These are phyloP conservation scores for Eulimnadia texana DNA, from an alignment of 1,140 invertebrate species.

Conservation along the genomic window DNA sequence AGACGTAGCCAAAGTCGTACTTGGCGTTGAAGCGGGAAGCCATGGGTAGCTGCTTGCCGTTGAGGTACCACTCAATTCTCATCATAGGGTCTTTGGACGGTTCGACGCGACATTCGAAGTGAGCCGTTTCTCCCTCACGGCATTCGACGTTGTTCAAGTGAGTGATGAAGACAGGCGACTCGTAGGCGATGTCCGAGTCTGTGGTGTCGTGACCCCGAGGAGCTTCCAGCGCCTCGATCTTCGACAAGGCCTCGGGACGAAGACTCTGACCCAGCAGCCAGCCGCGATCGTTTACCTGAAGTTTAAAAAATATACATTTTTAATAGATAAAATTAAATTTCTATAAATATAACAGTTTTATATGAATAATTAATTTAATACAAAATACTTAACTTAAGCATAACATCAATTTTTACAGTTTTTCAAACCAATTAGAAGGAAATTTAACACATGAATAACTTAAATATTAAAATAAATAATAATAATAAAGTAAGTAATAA, in stretches of 20 bases:
- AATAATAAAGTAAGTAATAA: no score
- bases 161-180: conserved; percentile 73
- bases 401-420: no score
- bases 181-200: conserved; percentile 58
- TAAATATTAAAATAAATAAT: no score
- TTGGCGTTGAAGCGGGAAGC: conserved; percentile 67
- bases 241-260: conserved; percentile 75
- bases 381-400: no score
- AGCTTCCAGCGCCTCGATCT: conserved; percentile 72
- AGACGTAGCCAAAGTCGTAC: conserved; percentile 77
- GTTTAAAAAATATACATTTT: no score
- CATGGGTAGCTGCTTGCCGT: conserved; percentile 60
- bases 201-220: conserved; percentile 40
- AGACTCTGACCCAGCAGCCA: conserved; percentile 75
- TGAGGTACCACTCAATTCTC: conserved; percentile 81
- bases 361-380: no score
- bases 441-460: no score
- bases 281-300: conserved; percentile 58
- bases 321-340: no score
- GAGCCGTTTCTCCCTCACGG: conserved; percentile 74
- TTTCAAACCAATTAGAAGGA: no score
- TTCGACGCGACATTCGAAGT: conserved; percentile 89
- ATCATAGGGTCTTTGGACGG: conserved; percentile 88
- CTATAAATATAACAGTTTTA: no score
- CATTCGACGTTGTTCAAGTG: conserved; percentile 82